Base-by-base conservation (phyloP, 2,797 vertebrate species). In the Anguilla obscura region DNA sequence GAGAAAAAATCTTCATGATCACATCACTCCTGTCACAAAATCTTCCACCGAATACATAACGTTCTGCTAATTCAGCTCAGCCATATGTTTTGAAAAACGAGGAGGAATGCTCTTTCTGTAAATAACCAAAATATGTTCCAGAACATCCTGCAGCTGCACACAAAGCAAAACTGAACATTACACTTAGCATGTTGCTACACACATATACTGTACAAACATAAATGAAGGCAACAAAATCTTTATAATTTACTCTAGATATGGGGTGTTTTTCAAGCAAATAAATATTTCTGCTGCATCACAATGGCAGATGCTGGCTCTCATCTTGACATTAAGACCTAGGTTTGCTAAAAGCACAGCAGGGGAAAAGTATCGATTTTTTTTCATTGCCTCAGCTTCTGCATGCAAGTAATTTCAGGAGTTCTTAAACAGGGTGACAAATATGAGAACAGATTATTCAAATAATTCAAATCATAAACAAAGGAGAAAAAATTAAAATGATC, bases 221-320 rank as follows among this genome's bases (percentile, higher is more conserved):
- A 56, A 56, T 56, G 2, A 56, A 56, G 2, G 54, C 60, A 60
- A 60, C 21, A 66, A 66, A 66, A 66, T 7, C 63, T 66, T 66
- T n/a, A 24, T 27, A 66, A 66, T 66, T 66, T 24, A 66, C 63
- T 9, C n/a, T 66, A 9, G 63, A n/a, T 66, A 66, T 8, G 9
- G 63, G n/a, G 63, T 66, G 63, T 66, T 66, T 66, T 66, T 66
- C 63, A 66, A 66, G 12, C 63, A 66, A 66, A 66, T 66, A 66
- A 16, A 58, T 16, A 58, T 58, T 58, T 10, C 2, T 0, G 12
- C 52, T 21, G 0, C 18, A 60, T 60, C 4, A 60, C 18, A 60
- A 21, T 21, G 58, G 58, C 60, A 63, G 60, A 63, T 63, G 60
- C 14, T 24, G 21, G 58, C 14, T 24, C 21, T 60, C 58, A 24